Conservation (phyloP, 2,888 invertebrate species). For the Listrodromus nycthemerus region DNA sequence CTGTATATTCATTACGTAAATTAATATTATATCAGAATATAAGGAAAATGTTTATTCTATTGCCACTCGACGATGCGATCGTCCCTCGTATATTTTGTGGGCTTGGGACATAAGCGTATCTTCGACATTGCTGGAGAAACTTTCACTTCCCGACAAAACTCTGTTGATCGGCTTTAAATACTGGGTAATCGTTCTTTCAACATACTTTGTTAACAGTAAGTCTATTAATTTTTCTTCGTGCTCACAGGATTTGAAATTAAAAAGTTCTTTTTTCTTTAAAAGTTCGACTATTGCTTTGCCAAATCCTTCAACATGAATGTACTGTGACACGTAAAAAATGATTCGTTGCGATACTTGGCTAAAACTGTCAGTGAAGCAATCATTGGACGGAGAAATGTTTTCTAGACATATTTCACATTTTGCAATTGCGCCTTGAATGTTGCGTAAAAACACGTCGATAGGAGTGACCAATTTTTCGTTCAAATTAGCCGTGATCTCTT, state of each 20-base stretch:
- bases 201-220: background rate
- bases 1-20: too few species aligned
- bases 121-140: background rate
- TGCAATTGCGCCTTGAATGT: background rate
- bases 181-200: background rate
- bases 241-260: background rate
- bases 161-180: background rate
- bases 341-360: background rate
- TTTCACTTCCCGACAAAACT: background rate
- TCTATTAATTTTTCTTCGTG: background rate
- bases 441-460: background rate
- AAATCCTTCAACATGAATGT: background rate
- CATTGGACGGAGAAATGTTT: background rate
- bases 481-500: too few species aligned
- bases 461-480: too few species aligned
- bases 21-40: too few species aligned
- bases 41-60: too few species aligned
- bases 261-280: background rate
- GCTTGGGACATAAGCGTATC: background rate
- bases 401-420: conserved; percentile 3
- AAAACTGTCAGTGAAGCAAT: background rate
- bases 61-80: too few species aligned
- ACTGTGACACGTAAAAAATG: background rate
- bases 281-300: background rate
- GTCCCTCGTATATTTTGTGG: background rate